Evolutionary conservation across 2,113 vertebrate species (phyloP).

Genomic region (Grammomys dolichurus): DNA sequence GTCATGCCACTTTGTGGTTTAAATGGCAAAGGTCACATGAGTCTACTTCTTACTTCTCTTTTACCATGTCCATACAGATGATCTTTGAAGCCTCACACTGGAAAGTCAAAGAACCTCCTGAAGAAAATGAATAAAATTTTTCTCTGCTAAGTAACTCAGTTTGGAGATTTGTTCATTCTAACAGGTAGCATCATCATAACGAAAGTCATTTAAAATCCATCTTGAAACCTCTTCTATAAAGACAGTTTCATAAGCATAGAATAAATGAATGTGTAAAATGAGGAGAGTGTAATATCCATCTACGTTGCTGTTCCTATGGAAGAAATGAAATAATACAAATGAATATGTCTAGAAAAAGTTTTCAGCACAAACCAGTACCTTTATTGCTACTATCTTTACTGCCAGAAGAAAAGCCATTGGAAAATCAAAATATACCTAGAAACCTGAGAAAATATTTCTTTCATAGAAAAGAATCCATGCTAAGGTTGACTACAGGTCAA

Average conservation of each 20-base stretch:
- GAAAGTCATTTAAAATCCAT: background rate
- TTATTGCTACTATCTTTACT: background rate
- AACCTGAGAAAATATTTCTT: background rate
- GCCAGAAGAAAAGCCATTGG: background rate
- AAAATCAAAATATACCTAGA: background rate
- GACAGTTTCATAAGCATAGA: background rate
- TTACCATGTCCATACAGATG: background rate
- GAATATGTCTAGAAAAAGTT: background rate
- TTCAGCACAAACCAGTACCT: background rate
- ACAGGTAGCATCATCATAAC: background rate
- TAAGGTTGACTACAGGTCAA: background rate
- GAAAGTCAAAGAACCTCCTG: background rate
- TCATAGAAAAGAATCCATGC: background rate
- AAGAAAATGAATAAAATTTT: background rate
- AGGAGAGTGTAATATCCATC: background rate
- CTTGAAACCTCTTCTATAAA: background rate
- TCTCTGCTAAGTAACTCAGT: background rate
- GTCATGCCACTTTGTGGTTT: background rate
- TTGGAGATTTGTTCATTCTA: background rate
- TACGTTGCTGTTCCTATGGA: background rate
- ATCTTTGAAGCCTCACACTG: background rate
- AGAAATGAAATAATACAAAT: background rate
- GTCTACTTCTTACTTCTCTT: background rate
- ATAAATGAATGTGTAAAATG: background rate
- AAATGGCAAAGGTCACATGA: background rate